Evolutionary conservation across 35 echinoderm and acorn worm genomes (phyloP).

Genomic region (Stichopus chloronotus): DNA sequence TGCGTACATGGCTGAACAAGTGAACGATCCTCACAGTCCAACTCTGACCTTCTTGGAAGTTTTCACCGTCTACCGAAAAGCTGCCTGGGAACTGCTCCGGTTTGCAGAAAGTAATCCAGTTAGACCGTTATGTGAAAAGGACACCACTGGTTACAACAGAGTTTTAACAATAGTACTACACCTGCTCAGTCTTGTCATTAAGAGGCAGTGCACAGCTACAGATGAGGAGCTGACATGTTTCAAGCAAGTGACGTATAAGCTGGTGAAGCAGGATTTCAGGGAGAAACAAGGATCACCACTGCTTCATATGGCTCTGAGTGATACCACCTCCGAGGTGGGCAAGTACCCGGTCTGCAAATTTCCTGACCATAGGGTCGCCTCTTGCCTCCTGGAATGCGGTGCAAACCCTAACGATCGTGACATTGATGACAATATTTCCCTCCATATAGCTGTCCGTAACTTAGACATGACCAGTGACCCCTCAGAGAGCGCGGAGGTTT

Average conservation of each 20-base stretch:
- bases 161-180: constrained; percentile 92
- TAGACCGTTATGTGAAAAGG: constrained; percentile 79
- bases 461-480: constrained; percentile 41
- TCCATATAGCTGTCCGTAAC: constrained; percentile 79
- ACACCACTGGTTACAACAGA: constrained; percentile 85
- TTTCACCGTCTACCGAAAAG: constrained; percentile 75
- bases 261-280: constrained; percentile 72
- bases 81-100: constrained; percentile 68
- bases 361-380: constrained; percentile 79
- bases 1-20: constrained; percentile 94
- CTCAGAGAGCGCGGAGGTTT: constrained; percentile 46
- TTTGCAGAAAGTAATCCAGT: constrained; percentile 48
- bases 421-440: constrained; percentile 73
- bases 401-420: constrained; percentile 67
- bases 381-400: constrained; percentile 88
- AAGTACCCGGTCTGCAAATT: constrained; percentile 95
- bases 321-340: constrained; percentile 89
- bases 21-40: constrained; percentile 56
- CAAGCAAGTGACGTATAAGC: constrained; percentile 74
- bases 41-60: constrained; percentile 64
- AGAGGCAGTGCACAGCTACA: constrained; percentile 58
- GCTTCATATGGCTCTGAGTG: constrained; percentile 83
- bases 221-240: constrained; percentile 69
- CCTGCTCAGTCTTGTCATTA: constrained; percentile 90
- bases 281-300: constrained; percentile 72